Conservation (phyloP, 1,140 invertebrate species). For the Fopius arisanus region DNA sequence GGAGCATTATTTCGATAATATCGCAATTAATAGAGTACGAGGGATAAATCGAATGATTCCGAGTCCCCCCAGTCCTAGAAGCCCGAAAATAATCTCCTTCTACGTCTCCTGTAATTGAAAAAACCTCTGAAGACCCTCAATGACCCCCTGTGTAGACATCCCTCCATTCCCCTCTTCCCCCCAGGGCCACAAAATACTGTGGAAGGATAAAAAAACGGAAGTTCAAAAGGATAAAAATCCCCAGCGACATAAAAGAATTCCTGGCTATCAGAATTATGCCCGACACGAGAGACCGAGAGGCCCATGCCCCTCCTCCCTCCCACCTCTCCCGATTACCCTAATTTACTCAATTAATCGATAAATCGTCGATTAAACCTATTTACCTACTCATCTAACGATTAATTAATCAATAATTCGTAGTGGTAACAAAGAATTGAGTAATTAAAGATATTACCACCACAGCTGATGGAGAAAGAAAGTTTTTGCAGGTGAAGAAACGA, state of each 20-base stretch:
- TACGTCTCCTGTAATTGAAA: constrained; percentile 78
- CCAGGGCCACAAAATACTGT: neutral
- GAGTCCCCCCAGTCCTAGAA: no score
- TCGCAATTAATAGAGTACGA: no score
- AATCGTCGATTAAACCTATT: neutral
- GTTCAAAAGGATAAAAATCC: neutral
- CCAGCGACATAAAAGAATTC: neutral
- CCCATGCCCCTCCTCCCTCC: neutral
- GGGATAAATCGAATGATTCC: no score
- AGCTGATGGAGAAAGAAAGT: neutral
- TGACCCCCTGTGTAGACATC: constrained; percentile 72
- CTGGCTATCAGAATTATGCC: neutral
- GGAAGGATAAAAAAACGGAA: constrained; percentile 12
- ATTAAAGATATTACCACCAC: constrained; percentile 2
- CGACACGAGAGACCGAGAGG: neutral
- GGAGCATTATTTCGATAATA: constrained; percentile 14
- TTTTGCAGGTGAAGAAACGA: neutral
- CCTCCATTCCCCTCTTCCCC: constrained; percentile 28
- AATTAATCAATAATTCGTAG: neutral
- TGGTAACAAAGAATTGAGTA: constrained; percentile 3
- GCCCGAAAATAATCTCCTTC: constrained; percentile 63
- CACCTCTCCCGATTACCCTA: neutral
- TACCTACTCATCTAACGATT: neutral
- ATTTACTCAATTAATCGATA: neutral
- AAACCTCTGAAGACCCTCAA: constrained; percentile 80